Percentiles rank a stretch among this genome's conserved stretches.
phyloP scores from a whole-genome alignment of 2,113 vertebrate species.

The Labeo catla region DNA sequence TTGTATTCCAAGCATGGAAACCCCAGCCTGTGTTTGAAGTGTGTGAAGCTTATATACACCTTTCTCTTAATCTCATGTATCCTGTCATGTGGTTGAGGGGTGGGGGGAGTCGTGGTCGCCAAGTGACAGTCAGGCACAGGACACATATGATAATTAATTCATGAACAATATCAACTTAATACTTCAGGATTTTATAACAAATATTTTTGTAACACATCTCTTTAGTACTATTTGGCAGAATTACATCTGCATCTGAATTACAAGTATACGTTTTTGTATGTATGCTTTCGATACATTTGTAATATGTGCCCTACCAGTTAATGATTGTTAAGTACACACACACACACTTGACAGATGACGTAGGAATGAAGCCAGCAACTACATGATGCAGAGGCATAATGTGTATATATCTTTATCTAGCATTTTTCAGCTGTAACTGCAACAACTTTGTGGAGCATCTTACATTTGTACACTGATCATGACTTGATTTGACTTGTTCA shows the following conservation, averaged over 20 bases:
- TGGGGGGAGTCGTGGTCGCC: not conserved
- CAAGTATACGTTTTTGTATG: not conserved
- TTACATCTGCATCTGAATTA: not conserved
- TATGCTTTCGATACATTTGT: not conserved
- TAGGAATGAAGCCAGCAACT: not conserved
- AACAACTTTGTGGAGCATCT: not conserved
- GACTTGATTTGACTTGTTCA: not conserved
- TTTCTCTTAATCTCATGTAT: slow-evolving; percentile 27
- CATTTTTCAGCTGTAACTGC: not conserved
- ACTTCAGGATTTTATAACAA: too few species aligned
- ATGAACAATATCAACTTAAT: not conserved
- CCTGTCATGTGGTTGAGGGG: slow-evolving; percentile 44
- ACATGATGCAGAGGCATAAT: not conserved
- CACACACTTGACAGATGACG: not conserved
- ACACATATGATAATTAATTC: not conserved
- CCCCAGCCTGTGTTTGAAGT: slow-evolving; percentile 7
- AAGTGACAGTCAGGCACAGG: not conserved
- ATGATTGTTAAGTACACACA: not conserved
- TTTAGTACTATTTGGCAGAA: too few species aligned
- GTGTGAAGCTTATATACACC: slow-evolving; percentile 25
- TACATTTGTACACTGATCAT: not conserved
- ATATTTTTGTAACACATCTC: too few species aligned
- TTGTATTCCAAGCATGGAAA: slow-evolving; percentile 18
- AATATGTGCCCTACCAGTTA: not conserved
- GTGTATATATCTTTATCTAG: not conserved